phyloP scores from a whole-genome alignment of 2,797 vertebrate genomes.

The Clarias platycephalus region DNA sequence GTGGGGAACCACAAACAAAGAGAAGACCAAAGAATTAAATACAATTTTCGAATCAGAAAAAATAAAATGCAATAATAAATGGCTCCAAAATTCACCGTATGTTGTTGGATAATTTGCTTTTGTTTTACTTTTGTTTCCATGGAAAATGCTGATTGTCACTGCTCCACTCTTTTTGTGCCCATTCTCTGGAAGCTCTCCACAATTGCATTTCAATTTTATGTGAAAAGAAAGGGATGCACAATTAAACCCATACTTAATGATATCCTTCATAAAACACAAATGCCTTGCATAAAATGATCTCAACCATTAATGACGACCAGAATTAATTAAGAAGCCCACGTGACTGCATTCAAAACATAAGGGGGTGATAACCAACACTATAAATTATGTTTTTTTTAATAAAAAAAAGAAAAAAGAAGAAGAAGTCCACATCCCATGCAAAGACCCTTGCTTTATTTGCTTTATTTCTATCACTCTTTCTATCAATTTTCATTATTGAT shows the following conservation, averaged over 20 bases:
- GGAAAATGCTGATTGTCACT: neutral
- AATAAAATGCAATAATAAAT: constrained; percentile 20
- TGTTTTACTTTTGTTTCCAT: neutral
- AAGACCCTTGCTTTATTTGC: neutral
- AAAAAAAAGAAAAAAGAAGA: neutral
- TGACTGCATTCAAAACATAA: constrained; percentile 36
- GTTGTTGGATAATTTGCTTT: neutral
- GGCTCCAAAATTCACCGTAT: neutral
- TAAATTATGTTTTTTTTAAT: too few species aligned
- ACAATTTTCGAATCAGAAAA: constrained; percentile 6
- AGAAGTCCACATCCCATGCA: constrained; percentile 20
- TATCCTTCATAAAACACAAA: constrained; percentile 40
- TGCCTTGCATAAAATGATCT: constrained; percentile 33
- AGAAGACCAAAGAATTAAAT: neutral
- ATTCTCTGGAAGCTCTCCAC: neutral
- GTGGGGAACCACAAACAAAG: neutral
- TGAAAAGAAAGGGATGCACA: constrained; percentile 29
- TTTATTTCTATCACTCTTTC: neutral
- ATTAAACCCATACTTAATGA: constrained; percentile 50
- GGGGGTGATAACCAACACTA: constrained; percentile 8
- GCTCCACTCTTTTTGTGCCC: neutral
- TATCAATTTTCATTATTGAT: constrained; percentile 17
- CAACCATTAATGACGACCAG: constrained; percentile 30
- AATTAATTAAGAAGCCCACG: constrained; percentile 24
- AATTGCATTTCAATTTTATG: constrained; percentile 16